Conservation (phyloP, 2,113 vertebrate species). For the Leptodactylus fuscus region DNA sequence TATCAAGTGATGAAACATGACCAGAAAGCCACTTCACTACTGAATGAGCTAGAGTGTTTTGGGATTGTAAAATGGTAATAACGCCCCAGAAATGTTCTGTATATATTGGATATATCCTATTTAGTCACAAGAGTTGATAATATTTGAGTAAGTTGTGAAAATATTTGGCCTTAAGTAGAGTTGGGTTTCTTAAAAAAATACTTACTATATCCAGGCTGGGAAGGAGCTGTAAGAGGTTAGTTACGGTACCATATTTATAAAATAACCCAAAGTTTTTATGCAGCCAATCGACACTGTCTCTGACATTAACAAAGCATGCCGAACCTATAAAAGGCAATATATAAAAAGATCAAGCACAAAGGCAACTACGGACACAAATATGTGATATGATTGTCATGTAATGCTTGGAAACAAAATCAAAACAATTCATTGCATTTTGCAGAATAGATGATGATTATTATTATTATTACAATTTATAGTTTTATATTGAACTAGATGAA, state of each 20-base stretch:
- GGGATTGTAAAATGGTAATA: background rate
- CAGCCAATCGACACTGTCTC: background rate
- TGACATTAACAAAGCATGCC: background rate
- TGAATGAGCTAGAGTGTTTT: background rate
- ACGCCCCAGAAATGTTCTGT: too few species aligned
- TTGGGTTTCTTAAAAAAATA: too few species aligned
- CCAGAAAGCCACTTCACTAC: background rate
- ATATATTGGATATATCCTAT: background rate
- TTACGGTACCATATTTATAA: constrained; percentile 10
- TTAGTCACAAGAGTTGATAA: background rate
- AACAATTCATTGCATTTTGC: background rate
- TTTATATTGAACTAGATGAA: background rate
- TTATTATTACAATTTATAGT: background rate
- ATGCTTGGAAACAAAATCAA: background rate
- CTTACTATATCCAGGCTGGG: constrained; percentile 43
- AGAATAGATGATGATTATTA: background rate
- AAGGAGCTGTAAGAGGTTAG: constrained; percentile 5
- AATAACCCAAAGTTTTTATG: constrained; percentile 9
- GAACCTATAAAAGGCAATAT: background rate
- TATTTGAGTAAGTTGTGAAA: too few species aligned
- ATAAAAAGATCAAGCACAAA: background rate
- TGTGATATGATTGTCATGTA: background rate
- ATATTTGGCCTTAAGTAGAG: too few species aligned
- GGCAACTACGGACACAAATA: background rate
- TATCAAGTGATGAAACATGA: too few species aligned